phyloP scores from a whole-genome alignment of 1,140 invertebrate genomes.

The Popillia japonica region DNA sequence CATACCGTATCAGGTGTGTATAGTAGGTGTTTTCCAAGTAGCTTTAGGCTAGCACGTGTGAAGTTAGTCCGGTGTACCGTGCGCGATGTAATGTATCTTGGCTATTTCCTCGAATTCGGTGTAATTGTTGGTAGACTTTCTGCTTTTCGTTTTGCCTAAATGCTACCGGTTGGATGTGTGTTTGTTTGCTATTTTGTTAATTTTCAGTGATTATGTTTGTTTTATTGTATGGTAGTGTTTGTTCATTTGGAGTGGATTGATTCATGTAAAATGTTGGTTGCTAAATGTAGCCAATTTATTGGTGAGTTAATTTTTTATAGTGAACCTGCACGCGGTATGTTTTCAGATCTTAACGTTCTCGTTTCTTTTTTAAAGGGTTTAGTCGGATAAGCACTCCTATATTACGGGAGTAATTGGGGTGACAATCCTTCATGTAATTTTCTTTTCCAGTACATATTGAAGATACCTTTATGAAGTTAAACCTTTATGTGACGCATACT shows the following conservation, averaged over 20 bases:
- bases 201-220: not conserved
- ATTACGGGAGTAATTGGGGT: too few relatives aligned
- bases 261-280: not conserved
- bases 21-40: constrained; percentile 10
- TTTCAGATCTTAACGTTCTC: too few relatives aligned
- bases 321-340: too few relatives aligned
- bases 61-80: not conserved
- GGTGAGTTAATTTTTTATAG: not conserved
- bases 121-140: not conserved
- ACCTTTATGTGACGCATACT: too few relatives aligned
- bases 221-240: not conserved
- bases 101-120: not conserved
- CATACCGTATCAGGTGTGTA: not conserved
- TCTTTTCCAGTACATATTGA: too few relatives aligned
- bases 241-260: not conserved
- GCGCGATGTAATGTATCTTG: not conserved
- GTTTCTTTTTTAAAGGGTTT: too few relatives aligned
- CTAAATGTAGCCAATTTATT: not conserved
- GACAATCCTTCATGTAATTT: too few relatives aligned
- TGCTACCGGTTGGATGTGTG: too few relatives aligned
- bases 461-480: too few relatives aligned
- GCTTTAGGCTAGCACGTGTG: not conserved
- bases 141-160: not conserved
- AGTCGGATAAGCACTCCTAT: too few relatives aligned
- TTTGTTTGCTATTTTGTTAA: too few relatives aligned